Evolutionary conservation across 2,797 vertebrate species (phyloP).

Genomic region (Tragelaphus oryx): DNA sequence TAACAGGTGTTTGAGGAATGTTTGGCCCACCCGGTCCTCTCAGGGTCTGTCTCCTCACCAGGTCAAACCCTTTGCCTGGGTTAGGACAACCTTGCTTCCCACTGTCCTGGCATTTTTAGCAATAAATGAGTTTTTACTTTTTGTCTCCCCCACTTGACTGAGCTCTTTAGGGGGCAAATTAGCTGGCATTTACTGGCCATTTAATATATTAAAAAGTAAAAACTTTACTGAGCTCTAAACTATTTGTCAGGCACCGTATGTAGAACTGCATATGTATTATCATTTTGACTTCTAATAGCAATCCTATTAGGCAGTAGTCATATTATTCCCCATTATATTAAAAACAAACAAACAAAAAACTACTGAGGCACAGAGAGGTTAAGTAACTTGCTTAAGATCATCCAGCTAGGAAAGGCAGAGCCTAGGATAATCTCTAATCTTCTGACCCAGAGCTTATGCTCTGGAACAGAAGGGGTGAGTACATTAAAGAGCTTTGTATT

Average conservation of each 20-base stretch:
- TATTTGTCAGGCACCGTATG: background rate
- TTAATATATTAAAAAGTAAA: background rate
- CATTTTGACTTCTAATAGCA: background rate
- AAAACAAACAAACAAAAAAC: background rate
- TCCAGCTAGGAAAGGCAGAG: background rate
- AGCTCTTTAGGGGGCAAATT: background rate
- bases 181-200: background rate
- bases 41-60: background rate
- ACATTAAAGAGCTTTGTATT: background rate
- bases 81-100: background rate
- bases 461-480: background rate
- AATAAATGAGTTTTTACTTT: background rate
- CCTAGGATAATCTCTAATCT: background rate
- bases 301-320: background rate
- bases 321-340: background rate
- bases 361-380: background rate
- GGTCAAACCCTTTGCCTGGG: background rate
- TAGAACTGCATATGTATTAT: background rate
- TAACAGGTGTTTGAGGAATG: background rate
- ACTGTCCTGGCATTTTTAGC: background rate
- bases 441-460: background rate
- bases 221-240: background rate
- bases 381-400: background rate
- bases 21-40: background rate
- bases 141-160: background rate